Percentiles rank a stretch among this genome's conserved stretches.
phyloP scores from a whole-genome alignment of 2,113 vertebrate species.

The Colistium nudipinnis region DNA sequence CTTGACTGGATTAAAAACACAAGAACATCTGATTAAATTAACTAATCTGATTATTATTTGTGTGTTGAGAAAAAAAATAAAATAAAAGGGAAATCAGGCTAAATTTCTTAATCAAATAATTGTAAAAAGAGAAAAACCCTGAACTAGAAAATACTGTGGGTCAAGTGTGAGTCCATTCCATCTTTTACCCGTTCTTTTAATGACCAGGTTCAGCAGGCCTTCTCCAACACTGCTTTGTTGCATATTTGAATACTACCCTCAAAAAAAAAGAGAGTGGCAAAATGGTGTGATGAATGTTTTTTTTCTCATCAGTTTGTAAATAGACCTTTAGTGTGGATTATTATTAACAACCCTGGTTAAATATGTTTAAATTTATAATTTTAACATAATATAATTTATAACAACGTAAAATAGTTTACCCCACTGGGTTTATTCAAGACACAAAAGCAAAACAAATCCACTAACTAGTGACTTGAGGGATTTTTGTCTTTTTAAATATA shows the following conservation, averaged over 20 bases:
- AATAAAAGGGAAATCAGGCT: conserved; percentile 1
- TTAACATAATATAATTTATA: not conserved
- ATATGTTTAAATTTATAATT: not conserved
- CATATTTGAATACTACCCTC: too few species aligned
- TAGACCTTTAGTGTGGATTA: too few species aligned
- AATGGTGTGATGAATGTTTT: conserved; percentile 2
- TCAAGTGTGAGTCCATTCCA: conserved; percentile 55
- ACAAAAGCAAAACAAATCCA: not conserved
- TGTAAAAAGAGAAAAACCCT: not conserved
- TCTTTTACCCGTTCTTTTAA: conserved; percentile 57
- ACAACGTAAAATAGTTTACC: too few species aligned
- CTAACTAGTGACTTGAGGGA: not conserved
- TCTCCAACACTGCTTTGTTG: conserved; percentile 18
- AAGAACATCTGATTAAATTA: conserved; percentile 40
- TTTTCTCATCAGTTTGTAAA: not conserved
- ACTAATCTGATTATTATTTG: conserved; percentile 44
- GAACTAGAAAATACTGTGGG: conserved; percentile 1
- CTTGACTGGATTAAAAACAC: conserved; percentile 33
- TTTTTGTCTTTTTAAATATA: not conserved
- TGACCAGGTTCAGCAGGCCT: conserved; percentile 37
- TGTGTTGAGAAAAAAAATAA: not conserved
- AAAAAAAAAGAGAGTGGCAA: too few species aligned
- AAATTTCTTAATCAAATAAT: not conserved
- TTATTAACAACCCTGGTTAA: not conserved
- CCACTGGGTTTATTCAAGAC: too few species aligned